Evolutionary conservation across 1,140 invertebrate genomes (phyloP), one percentile per base, ranked within the genome.

Genomic region (Antheraea pernyi): DNA sequence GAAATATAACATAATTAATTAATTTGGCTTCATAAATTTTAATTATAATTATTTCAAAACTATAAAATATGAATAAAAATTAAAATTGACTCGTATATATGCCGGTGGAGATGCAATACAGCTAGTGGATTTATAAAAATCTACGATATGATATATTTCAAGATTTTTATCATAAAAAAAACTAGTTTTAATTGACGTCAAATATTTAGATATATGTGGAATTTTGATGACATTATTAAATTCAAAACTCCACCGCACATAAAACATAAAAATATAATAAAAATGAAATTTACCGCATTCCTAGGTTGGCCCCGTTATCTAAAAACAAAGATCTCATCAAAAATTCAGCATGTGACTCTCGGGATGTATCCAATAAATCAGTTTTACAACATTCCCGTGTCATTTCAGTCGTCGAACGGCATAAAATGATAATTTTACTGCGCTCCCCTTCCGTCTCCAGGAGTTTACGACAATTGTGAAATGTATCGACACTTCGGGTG

Each of bases 371-470:
- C 83, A 88, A 91, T 91, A 91, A 91, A 91, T 91, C 89, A 91
- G 89, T 89, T 91, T 91, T 91, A 91, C 88, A 91, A 81, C 89
- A 90, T 90, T 90, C 88, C 86, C 75, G 85, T 88, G 88, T 90
- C 89, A 89, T 91, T 89, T 91, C 88, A 89, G 88, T 91, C 88
- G 87, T 88, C 86, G 88, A 89, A 91, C 87, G 89, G 85, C 87
- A 89, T 91, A 91, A 91, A 91, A 91, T 91, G 86, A 91, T 91
- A 91, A 91, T 91, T 91, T 91, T 91, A 91, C 84, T 85, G 87
- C 86, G 80, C 76, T 88, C 86, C 88, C 89, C 89, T 91, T 91
- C 89, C 89, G 87, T 86, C 87, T 91, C 72, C 80, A 79, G 77
- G 74, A 85, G 79, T 91, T 91, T 91, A 91, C 88, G 89, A 91